phyloP scores from a whole-genome alignment of 2,888 invertebrate species.

The Lycophotia porphyrea region DNA sequence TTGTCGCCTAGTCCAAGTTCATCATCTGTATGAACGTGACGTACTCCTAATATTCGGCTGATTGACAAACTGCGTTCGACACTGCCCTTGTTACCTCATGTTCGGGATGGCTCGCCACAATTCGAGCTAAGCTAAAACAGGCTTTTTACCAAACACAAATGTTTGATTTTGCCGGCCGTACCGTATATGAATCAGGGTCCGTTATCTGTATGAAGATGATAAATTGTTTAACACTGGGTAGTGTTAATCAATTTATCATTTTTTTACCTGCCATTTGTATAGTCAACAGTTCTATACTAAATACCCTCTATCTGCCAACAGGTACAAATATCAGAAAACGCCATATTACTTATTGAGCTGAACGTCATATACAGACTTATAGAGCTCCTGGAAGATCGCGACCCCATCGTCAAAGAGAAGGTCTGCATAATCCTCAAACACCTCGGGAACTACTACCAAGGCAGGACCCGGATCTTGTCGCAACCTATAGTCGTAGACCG shows the following conservation, averaged over 20 bases:
- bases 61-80: background rate
- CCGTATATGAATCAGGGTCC: background rate
- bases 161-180: background rate
- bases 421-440: constrained; percentile 80
- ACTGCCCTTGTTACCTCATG: background rate
- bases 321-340: constrained; percentile 86
- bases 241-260: too few relatives aligned
- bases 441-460: constrained; percentile 80
- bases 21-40: too few relatives aligned
- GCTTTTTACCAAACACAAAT: background rate
- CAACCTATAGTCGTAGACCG: constrained; percentile 76
- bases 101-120: background rate
- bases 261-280: background rate
- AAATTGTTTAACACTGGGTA: background rate
- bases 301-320: constrained; percentile 53
- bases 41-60: background rate
- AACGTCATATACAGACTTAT: constrained; percentile 81
- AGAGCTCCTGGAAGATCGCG: constrained; percentile 77
- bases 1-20: background rate
- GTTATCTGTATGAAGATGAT: background rate
- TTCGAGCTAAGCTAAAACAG: background rate
- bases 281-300: constrained; percentile 55
- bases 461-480: constrained; percentile 78
- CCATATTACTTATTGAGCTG: constrained; percentile 80
- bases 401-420: constrained; percentile 83